Evolutionary conservation across 2,113 vertebrate genomes (phyloP).

Genomic region (Pelecanus crispus): DNA sequence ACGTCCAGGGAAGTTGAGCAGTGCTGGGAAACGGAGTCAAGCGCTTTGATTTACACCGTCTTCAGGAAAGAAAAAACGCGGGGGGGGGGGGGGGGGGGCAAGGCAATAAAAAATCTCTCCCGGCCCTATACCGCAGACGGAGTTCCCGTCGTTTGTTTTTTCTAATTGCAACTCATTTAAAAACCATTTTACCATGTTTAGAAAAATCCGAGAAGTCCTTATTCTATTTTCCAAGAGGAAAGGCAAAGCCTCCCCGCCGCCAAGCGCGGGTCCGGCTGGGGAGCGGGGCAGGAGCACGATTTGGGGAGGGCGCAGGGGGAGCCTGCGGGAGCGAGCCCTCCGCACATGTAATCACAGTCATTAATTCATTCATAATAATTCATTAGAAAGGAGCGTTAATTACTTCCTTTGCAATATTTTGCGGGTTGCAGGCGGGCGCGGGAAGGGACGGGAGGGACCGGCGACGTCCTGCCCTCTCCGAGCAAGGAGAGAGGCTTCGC

Average conservation of each 20-base stretch:
- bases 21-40: background rate
- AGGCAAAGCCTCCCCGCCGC: background rate
- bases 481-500: background rate
- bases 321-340: background rate
- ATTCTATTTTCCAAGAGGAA: background rate
- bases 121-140: background rate
- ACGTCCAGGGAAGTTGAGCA: background rate
- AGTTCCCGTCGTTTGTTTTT: background rate
- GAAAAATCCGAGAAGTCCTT: background rate
- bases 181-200: background rate
- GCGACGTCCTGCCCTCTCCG: background rate
- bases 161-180: background rate
- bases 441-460: background rate
- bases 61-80: background rate
- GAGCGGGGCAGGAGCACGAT: background rate
- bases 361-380: background rate
- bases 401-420: background rate
- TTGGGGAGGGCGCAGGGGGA: background rate
- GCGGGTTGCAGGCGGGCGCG: background rate
- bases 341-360: background rate
- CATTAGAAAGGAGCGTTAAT: background rate
- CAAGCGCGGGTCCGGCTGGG: too few relatives aligned
- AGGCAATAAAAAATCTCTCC: background rate
- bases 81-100: accelerated
- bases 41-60: background rate